Conservation (phyloP, 2,888 invertebrate genomes). For the Mechanitis messenoides region DNA sequence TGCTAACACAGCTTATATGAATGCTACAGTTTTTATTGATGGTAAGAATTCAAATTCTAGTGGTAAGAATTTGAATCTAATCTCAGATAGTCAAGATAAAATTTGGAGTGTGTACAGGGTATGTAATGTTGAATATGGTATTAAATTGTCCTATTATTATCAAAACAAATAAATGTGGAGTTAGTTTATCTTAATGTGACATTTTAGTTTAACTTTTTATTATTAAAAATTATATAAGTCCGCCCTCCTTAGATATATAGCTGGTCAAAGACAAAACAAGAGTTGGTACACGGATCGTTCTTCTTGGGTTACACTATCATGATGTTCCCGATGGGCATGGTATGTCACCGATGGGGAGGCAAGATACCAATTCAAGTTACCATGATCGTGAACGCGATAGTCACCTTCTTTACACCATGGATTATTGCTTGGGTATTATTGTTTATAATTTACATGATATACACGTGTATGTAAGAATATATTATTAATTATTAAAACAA, state of each 20-base stretch:
- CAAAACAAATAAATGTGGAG: no score
- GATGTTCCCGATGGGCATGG: conserved; percentile 73
- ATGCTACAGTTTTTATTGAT: not conserved
- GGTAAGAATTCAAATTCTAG: not conserved
- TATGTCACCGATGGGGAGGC: conserved; percentile 79
- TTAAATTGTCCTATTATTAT: no score
- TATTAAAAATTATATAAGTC: no score
- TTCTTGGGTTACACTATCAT: conserved; percentile 72
- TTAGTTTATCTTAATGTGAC: no score
- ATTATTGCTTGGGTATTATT: conserved; percentile 32
- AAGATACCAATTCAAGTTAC: conserved; percentile 70
- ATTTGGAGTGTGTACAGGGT: conserved; percentile 32
- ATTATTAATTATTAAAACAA: no score
- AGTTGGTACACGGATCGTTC: conserved; percentile 63
- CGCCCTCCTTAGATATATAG: conserved; percentile 39
- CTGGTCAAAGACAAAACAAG: conserved; percentile 56
- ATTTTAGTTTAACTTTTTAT: no score
- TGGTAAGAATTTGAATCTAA: not conserved
- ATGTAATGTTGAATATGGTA: conserved; percentile 13
- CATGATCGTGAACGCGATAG: conserved; percentile 45
- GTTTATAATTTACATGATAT: no score
- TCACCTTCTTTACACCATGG: conserved; percentile 38
- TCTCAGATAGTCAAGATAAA: conserved; percentile 5
- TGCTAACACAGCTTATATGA: not conserved
- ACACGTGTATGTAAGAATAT: no score